Percentiles rank a stretch among this genome's conserved stretches.
phyloP scores from a whole-genome alignment of 2,888 invertebrate genomes.

The Drosophila tripunctata region DNA sequence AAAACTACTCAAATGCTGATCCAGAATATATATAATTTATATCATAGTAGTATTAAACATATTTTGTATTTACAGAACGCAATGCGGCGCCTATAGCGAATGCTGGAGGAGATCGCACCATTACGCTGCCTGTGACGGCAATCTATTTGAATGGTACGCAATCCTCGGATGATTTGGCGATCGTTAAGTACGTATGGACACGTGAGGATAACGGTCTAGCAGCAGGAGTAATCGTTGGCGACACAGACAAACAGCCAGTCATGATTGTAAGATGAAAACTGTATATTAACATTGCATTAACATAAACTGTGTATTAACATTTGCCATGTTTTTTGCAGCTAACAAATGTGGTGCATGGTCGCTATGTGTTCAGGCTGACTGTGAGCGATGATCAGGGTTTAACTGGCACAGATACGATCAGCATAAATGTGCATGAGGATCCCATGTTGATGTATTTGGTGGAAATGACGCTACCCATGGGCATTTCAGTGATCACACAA shows the following conservation, averaged over 20 bases:
- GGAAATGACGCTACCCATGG: slow-evolving; percentile 92
- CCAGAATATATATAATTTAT: neutral
- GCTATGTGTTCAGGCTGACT: slow-evolving; percentile 94
- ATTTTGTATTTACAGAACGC: slow-evolving; percentile 89
- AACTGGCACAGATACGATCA: slow-evolving; percentile 92
- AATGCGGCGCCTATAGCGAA: slow-evolving; percentile 95
- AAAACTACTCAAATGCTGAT: no score
- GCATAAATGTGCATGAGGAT: slow-evolving; percentile 92
- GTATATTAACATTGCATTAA: no score
- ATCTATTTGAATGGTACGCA: slow-evolving; percentile 92
- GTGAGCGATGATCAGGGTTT: slow-evolving; percentile 96
- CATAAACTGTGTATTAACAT: no score
- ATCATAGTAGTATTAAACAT: neutral
- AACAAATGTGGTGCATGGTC: slow-evolving; percentile 93
- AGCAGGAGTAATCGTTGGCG: slow-evolving; percentile 91
- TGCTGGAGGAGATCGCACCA: slow-evolving; percentile 93
- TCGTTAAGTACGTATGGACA: slow-evolving; percentile 93
- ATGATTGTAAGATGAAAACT: slow-evolving; percentile 87
- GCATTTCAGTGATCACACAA: slow-evolving; percentile 88
- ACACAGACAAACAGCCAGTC: slow-evolving; percentile 90
- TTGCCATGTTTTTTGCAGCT: slow-evolving; percentile 86
- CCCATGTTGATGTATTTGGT: slow-evolving; percentile 90
- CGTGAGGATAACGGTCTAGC: slow-evolving; percentile 91
- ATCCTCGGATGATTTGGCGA: slow-evolving; percentile 94
- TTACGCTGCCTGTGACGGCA: slow-evolving; percentile 90